phyloP scores from a whole-genome alignment of 2,113 vertebrate species.

The Tonatia bakeri region DNA sequence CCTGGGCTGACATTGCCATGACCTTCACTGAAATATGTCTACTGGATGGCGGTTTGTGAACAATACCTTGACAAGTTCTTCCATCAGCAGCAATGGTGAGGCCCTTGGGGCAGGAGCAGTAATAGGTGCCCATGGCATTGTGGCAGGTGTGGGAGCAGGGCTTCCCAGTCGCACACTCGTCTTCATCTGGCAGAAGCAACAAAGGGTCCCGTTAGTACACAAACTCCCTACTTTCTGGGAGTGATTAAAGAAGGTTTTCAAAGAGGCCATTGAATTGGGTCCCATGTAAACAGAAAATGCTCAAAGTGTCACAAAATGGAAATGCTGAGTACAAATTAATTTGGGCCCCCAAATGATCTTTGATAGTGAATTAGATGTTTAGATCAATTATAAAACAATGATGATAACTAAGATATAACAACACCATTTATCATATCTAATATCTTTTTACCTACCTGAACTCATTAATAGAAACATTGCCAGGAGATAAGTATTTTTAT shows the following conservation, averaged over 20 bases:
- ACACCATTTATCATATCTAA: background rate
- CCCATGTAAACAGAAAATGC: background rate
- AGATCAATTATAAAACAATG: background rate
- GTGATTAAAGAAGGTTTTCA: background rate
- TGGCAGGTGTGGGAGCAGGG: constrained; percentile 95
- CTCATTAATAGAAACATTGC: background rate
- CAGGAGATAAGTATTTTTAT: background rate
- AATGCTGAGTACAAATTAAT: background rate
- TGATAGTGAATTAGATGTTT: background rate
- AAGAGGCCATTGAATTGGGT: background rate
- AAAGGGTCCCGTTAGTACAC: fast-evolving
- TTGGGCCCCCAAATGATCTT: background rate
- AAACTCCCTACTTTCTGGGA: background rate
- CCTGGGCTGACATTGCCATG: background rate
- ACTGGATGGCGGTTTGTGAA: background rate
- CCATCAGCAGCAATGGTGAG: constrained; percentile 94
- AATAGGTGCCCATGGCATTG: constrained; percentile 91
- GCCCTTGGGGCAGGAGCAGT: constrained; percentile 93
- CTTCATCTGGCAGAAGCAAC: constrained; percentile 86
- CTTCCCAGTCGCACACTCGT: constrained; percentile 88
- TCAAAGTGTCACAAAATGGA: background rate
- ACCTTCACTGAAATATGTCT: too few relatives aligned
- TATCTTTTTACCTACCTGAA: background rate
- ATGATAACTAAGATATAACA: background rate
- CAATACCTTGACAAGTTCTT: constrained; percentile 93